Evolutionary conservation across 2,888 invertebrate species (phyloP), one percentile per base, ranked within the genome.

Genomic region (Arctia plantaginis): DNA sequence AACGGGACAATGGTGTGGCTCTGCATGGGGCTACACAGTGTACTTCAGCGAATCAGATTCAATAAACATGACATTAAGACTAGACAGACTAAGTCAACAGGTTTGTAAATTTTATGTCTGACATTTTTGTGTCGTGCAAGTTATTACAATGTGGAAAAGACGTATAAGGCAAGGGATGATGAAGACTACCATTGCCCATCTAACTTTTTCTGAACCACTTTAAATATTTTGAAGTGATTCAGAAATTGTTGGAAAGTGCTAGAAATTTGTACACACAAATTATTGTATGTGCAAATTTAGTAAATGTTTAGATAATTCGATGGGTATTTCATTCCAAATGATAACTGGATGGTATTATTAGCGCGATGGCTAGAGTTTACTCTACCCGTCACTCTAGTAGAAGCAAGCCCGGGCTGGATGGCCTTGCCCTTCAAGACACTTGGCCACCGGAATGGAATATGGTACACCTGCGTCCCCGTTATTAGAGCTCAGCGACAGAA

Each of bases 11-110:
- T 98, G 98, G 98, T 98, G 98, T 84, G 98, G 98, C 66, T 97
- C 97, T 66, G 98, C 98, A 0, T 98, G 98, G 97, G 98, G 98
- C 12, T 98, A 98, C 91, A 98, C 98, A 0, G 98, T 98, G 69
- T 98, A 98, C 93, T 98, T 98, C 96, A 98, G 98, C 91, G 98
- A 98, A 93, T 97, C 97, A 15, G 96, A 97, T 82, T 97, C 97
- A 82, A 97, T 98, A 84, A 98, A 98, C 92, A 96, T 98, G 91
- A 97, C 98, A 15, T 94, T 98, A 76, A 96, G 96, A 88, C 93
- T 98, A 80, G 97, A 97, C 85, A 96, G 97, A 81, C 94, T 98
- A 72, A 97, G 97, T 85, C 97, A 97, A 94, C 97, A 98, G 97
- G 97, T 97, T 88, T 91, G 92, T 80, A 47, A 6, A 70, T 71